Base-by-base conservation (phyloP, 2,888 invertebrate species). In the Ptychoptera contaminata region DNA sequence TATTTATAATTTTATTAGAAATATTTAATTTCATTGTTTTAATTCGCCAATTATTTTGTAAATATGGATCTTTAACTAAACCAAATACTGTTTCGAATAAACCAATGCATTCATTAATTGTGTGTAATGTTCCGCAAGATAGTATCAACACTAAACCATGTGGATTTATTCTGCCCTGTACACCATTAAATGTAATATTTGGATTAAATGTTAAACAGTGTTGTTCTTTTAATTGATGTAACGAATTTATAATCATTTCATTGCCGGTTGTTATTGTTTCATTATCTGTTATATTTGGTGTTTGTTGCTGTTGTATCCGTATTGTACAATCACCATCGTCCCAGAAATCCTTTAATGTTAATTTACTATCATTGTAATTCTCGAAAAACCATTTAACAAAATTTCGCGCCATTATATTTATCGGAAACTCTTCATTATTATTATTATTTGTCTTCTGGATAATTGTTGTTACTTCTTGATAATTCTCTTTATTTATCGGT, bases 41-140 rank as follows among this genome's bases (percentile, higher is more conserved):
- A 16, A 79, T 71, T 60, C 77, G 79, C 76, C 77, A 81, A 55
- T 76, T 77, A 55, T 78, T 76, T n/a, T 70, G 65, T 29, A 65
- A 59, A 42, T 63, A 67, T 0, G 79, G 78, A 58, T 80, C 79
- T 48, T 73, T 67, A 16, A 76, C 63, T 36, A 81, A 60, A 2
- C 73, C 74, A 61, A 80, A 79, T 38, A 69, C 63, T 53, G 78
- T 76, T 55, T 79, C 78, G 57, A 79, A 81, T 30, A 77, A 61
- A 2, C 80, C 81, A 1, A 74, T 68, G 50, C 70, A 70, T 29
- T 62, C 59, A 5, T 61, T 52, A 11, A 58, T 57, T 4, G 66
- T 60, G 55, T 80, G 79, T 31, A 80, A 55, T 0, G 77, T 77
- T 14, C 81, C 80, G 60, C 77, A 77, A 1, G 67, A 70, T 40